A percentile compares a stretch with the other conserved stretches of the same genome.
Evolutionary conservation across 2,797 vertebrate species (phyloP).

Genomic region (Calcarius lapponicus): DNA sequence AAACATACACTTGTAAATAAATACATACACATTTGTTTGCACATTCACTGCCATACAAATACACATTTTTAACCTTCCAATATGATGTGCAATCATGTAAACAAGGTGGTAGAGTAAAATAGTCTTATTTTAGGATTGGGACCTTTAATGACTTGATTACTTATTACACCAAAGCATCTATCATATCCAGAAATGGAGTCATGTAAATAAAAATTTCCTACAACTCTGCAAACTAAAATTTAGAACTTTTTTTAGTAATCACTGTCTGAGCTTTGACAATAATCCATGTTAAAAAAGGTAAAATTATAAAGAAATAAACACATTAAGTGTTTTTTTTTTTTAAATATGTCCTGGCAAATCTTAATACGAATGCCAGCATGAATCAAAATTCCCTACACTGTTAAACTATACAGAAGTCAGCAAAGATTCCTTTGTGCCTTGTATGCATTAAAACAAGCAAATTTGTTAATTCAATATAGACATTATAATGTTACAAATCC

Average conservation of each 20-base stretch:
- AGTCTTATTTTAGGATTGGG: background rate
- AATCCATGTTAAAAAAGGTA: background rate
- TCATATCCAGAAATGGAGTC: constrained; percentile 8
- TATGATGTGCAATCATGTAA: background rate
- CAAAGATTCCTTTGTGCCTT: background rate
- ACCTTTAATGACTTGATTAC: background rate
- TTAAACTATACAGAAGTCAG: background rate
- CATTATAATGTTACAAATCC: background rate
- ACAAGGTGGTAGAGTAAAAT: background rate
- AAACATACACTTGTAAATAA: background rate
- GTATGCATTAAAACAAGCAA: background rate
- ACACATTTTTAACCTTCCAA: background rate
- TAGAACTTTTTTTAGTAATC: background rate
- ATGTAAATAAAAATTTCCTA: constrained; percentile 14
- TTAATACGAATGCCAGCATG: background rate
- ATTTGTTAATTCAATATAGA: background rate
- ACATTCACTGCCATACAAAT: background rate
- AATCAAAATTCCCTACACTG: background rate
- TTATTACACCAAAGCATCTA: background rate
- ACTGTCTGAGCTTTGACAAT: background rate
- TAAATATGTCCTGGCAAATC: background rate
- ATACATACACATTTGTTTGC: background rate
- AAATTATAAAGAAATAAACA: background rate
- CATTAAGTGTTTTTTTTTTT: background rate
- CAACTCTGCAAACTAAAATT: constrained; percentile 28